Evolutionary conservation across 1,140 invertebrate species (phyloP), one percentile per base, ranked within the genome.

Genomic region (Diorhabda elongata): DNA sequence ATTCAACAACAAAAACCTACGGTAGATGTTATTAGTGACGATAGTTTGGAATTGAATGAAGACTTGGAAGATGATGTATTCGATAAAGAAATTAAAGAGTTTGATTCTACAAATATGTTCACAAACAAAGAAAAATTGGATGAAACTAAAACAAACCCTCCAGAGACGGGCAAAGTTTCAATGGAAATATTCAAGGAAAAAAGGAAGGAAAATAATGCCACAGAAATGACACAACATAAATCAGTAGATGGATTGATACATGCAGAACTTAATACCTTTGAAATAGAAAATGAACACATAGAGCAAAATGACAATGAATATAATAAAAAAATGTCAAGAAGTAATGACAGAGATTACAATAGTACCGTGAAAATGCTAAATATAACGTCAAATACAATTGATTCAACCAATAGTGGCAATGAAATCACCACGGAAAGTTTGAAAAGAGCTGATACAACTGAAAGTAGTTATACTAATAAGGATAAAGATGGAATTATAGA

Each of bases 1-100:
- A 67, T 64, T 60, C 60, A 58, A 42, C 52, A 57, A 59, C 58
- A 47, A 42, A 56, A 67, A 60, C 8, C 5, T 9, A 52, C 42
- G 9, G 56, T 56, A 47, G 44, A 70, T 41, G 43, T 61, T 44
- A 58, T 61, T 7, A 63, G 42, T 26, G 61, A 58, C 47, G 58
- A 42, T 56, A 61, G 59, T 52, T 61, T n/a, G 57, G 43, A 44
- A 66, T 4, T 42, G 58, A 57, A 69, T 11, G 11, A 58, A 41
- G 62, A 64, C 44, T 47, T 11, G 3, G 59, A 61, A 41, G 26
- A 61, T 42, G 6, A 8, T 61, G 26, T 43, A 41, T 61, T 42
- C 3, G 11, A n/a, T 60, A 6, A 26, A 43, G 59, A 41, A 61
- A 42, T 8, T 61, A 8, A 8, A 42, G 5, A 42, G 2, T 2